phyloP scores from a whole-genome alignment of 2,113 vertebrate species.

The Thoracochromis brauschi region DNA sequence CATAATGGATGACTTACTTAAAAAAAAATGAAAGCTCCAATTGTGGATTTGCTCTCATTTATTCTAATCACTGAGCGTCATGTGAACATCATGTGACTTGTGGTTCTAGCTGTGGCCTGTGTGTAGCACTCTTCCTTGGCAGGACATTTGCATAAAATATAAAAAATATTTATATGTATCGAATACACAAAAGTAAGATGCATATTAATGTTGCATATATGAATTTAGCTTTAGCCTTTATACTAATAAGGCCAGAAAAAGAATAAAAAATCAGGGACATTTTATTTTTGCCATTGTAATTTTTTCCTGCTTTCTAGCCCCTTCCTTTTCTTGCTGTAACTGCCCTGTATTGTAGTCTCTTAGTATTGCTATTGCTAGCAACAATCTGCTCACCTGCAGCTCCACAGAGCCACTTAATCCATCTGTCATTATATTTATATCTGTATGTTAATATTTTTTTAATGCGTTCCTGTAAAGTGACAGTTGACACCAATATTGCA shows the following conservation, averaged over 20 bases:
- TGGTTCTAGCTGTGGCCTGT: neutral
- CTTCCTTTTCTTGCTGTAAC: neutral
- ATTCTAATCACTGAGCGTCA: neutral
- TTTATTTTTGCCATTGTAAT: neutral
- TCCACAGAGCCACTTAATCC: neutral
- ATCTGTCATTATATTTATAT: neutral
- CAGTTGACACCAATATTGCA: slow-evolving; percentile 52
- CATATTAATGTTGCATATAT: neutral
- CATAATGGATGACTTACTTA: neutral
- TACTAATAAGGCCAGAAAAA: neutral
- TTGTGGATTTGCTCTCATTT: neutral
- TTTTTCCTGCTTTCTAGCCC: neutral
- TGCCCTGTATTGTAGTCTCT: neutral
- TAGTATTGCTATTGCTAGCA: neutral
- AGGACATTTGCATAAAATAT: neutral
- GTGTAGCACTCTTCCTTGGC: neutral
- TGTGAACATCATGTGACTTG: neutral
- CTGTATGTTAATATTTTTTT: neutral
- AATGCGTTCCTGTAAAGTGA: neutral
- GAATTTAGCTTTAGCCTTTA: neutral
- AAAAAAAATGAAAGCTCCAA: neutral
- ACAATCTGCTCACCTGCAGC: neutral
- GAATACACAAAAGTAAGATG: neutral
- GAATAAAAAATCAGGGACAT: neutral
- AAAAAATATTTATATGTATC: neutral